These are phyloP conservation scores for Entelurus aequoreus DNA, from an alignment of 2,113 vertebrate genomes.

Conservation along the genomic window DNA sequence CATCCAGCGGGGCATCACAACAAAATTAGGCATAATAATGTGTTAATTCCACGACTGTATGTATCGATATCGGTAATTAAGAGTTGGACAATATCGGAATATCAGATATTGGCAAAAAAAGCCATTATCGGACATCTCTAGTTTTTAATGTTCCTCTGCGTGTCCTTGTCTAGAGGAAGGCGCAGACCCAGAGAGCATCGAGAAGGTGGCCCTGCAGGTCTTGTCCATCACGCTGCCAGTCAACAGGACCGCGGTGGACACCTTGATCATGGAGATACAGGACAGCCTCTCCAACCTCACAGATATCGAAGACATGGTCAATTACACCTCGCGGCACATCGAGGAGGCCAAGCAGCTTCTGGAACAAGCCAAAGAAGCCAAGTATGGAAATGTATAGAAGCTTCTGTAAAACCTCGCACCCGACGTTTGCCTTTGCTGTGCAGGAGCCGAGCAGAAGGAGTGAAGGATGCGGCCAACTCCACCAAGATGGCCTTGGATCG, in stretches of 20 bases:
- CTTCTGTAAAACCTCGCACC: not conserved
- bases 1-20: too few species aligned
- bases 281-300: constrained; percentile 70
- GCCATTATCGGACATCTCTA: too few species aligned
- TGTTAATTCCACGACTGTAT: too few species aligned
- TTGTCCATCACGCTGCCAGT: constrained; percentile 77
- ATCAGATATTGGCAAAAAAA: too few species aligned
- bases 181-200: constrained; percentile 81
- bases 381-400: constrained; percentile 41
- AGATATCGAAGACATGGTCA: constrained; percentile 66
- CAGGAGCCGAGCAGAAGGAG: constrained; percentile 67
- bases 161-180: constrained; percentile 74
- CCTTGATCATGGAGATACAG: constrained; percentile 70
- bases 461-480: constrained; percentile 48
- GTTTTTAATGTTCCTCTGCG: not conserved
- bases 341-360: constrained; percentile 67
- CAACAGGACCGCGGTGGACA: constrained; percentile 59
- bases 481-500: constrained; percentile 61
- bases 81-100: too few species aligned
- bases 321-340: constrained; percentile 66
- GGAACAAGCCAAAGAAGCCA: constrained; percentile 65
- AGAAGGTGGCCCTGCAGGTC: constrained; percentile 76
- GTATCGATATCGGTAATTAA: too few species aligned
- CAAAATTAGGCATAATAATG: too few species aligned
- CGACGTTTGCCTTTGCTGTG: not conserved